Percentiles rank a stretch among this genome's conserved stretches.
These are phyloP conservation scores for Ylistrum balloti DNA, from an alignment of 1,140 invertebrate genomes.

Conservation along the genomic window DNA sequence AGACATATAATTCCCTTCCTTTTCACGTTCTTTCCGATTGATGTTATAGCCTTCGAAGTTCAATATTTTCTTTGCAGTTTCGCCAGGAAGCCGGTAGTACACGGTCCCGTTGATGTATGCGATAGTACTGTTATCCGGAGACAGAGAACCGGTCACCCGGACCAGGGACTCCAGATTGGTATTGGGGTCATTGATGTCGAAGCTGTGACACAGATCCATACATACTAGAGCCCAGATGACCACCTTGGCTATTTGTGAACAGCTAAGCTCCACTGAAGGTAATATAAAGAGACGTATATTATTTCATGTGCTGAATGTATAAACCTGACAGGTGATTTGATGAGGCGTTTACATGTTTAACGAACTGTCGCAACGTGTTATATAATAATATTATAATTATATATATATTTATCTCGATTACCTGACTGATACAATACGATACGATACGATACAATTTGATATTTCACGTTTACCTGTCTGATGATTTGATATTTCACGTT, in stretches of 20 bases:
- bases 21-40: conserved; percentile 50
- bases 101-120: conserved; percentile 64
- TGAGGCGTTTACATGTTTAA: too few species aligned
- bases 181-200: conserved; percentile 56
- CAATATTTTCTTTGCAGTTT: conserved; percentile 56
- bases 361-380: too few species aligned
- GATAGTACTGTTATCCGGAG: conserved; percentile 15
- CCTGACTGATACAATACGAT: too few species aligned
- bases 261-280: neutral
- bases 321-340: too few species aligned
- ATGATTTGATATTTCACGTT: too few species aligned
- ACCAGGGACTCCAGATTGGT: conserved; percentile 61
- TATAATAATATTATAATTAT: too few species aligned
- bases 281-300: too few species aligned
- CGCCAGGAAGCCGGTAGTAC: conserved; percentile 47
- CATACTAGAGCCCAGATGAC: neutral
- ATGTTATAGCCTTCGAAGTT: conserved; percentile 67
- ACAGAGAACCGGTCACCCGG: conserved; percentile 48
- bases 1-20: conserved; percentile 60
- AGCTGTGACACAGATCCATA: neutral
- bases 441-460: too few species aligned
- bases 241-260: neutral
- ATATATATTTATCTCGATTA: too few species aligned
- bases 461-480: too few species aligned
- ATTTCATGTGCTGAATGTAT: too few species aligned